These are phyloP conservation scores for Thymelicus sylvestris DNA, from an alignment of 2,888 invertebrate genomes.

Conservation along the genomic window DNA sequence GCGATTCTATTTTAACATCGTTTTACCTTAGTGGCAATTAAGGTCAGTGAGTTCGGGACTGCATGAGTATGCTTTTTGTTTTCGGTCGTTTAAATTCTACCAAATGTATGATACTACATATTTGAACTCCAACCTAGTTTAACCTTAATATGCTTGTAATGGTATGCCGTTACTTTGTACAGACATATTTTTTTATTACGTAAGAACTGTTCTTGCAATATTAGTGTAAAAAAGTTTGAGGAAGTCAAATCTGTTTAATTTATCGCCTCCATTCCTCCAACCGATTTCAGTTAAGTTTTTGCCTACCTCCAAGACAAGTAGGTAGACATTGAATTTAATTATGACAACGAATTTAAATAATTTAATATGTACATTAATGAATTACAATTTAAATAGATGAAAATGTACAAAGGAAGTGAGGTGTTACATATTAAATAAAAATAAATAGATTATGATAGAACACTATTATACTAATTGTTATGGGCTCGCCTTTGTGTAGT, in stretches of 20 bases:
- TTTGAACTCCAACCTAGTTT: slow-evolving; percentile 14
- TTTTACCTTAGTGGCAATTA: slow-evolving; percentile 11
- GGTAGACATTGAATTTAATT: slow-evolving; percentile 5
- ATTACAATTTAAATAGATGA: background rate
- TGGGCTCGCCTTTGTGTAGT: too few relatives aligned
- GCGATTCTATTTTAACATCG: slow-evolving; percentile 6
- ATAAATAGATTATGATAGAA: too few relatives aligned
- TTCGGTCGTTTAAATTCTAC: slow-evolving; percentile 11
- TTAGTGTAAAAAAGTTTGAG: background rate
- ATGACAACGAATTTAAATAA: background rate
- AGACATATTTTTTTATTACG: background rate
- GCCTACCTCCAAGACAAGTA: background rate
- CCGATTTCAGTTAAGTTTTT: background rate
- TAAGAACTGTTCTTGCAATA: background rate
- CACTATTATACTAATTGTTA: too few relatives aligned
- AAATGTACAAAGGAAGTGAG: background rate
- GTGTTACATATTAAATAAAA: too few relatives aligned
- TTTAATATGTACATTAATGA: slow-evolving; percentile 1
- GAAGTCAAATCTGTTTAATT: slow-evolving; percentile 5
- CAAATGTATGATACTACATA: background rate
- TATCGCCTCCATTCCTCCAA: background rate
- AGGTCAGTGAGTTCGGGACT: slow-evolving; percentile 37
- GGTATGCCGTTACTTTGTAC: background rate
- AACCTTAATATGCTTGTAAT: slow-evolving; percentile 2
- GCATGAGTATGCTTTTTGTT: slow-evolving; percentile 43